Percentiles rank a stretch among this genome's conserved stretches.
Conservation (phyloP, 2,888 invertebrate genomes). For the Arrhopalites spinosus region DNA sequence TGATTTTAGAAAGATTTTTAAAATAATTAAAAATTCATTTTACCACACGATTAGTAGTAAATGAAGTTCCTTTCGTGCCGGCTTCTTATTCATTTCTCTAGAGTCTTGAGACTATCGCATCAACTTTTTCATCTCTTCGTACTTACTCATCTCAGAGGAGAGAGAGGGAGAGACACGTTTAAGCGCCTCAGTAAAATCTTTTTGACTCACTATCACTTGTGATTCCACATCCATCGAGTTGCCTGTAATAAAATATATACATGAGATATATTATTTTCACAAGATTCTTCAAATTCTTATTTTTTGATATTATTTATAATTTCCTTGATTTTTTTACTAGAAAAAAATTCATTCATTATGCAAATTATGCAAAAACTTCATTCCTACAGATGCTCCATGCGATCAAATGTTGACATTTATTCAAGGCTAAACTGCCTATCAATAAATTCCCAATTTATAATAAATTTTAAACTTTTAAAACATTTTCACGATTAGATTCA, state of each 20-base stretch:
- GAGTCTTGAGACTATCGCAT: slow-evolving; percentile 1
- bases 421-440: not conserved
- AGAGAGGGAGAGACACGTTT: slow-evolving; percentile 8
- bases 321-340: not conserved
- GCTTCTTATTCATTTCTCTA: not conserved
- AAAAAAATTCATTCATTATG: not conserved
- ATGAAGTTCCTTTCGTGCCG: too few relatives aligned
- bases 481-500: too few relatives aligned
- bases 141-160: slow-evolving; percentile 13
- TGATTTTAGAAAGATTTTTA: too few relatives aligned
- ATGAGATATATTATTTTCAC: not conserved
- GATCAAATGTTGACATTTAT: not conserved
- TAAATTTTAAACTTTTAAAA: too few relatives aligned
- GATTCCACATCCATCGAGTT: slow-evolving; percentile 6
- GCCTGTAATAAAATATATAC: not conserved
- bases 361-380: not conserved
- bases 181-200: slow-evolving; percentile 24
- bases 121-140: slow-evolving; percentile 1
- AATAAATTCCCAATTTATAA: not conserved
- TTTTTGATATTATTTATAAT: not conserved
- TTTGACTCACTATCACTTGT: not conserved
- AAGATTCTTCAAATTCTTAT: not conserved
- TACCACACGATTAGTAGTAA: too few relatives aligned
- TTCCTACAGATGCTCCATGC: not conserved
- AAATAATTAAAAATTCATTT: too few relatives aligned